A percentile compares a stretch with the other conserved stretches of the same genome.
These are phyloP conservation scores for Labeo calbasu DNA, from an alignment of 2,797 vertebrate genomes.

Conservation along the genomic window DNA sequence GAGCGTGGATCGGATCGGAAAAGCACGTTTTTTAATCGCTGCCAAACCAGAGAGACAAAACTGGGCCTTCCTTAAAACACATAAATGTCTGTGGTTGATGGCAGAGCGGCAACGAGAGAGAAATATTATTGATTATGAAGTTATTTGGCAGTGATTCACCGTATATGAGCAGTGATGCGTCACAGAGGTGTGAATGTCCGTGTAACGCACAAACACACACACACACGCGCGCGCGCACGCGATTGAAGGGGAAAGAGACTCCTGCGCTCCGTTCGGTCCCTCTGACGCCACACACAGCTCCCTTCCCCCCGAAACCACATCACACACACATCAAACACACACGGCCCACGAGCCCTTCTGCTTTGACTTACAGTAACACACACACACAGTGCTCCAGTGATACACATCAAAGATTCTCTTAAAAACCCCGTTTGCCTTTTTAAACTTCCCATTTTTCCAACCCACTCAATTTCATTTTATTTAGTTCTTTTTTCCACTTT, in stretches of 20 bases:
- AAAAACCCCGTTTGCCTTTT: slow-evolving; percentile 73
- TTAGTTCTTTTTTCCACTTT: slow-evolving; percentile 47
- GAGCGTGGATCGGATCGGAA: not conserved
- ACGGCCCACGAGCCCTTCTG: slow-evolving; percentile 79
- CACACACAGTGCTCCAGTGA: slow-evolving; percentile 74
- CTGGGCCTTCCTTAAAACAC: slow-evolving; percentile 3
- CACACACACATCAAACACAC: slow-evolving; percentile 74
- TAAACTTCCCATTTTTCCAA: slow-evolving; percentile 72
- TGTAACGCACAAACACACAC: not conserved
- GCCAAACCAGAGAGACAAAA: slow-evolving; percentile 10
- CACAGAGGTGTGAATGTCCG: not conserved
- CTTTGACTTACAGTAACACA: slow-evolving; percentile 82
- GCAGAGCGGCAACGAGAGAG: slow-evolving; percentile 28
- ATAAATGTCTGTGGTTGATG: not conserved
- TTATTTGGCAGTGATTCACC: not conserved
- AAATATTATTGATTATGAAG: slow-evolving; percentile 1
- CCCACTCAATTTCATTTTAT: slow-evolving; percentile 69
- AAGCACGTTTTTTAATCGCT: not conserved
- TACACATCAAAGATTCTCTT: slow-evolving; percentile 85
- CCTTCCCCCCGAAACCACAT: slow-evolving; percentile 85
- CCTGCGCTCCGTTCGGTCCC: slow-evolving; percentile 71
- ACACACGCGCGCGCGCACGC: not conserved
- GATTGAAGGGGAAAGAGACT: slow-evolving; percentile 45
- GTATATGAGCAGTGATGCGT: not conserved
- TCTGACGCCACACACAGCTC: slow-evolving; percentile 82